phyloP scores from a whole-genome alignment of 2,797 vertebrate genomes.

The Zalophus californianus region DNA sequence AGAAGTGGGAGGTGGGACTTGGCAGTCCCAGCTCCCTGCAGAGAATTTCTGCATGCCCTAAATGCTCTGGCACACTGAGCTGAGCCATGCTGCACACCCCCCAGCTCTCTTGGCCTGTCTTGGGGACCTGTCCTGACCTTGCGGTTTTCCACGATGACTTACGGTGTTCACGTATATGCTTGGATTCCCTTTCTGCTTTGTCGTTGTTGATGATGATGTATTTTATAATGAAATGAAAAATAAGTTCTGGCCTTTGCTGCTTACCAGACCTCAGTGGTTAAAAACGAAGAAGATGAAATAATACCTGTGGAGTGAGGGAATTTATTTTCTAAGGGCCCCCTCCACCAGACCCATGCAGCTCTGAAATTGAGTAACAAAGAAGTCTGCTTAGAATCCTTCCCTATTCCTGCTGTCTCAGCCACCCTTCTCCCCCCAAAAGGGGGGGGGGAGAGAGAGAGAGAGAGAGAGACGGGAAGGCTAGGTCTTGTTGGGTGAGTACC shows the following conservation, averaged over 20 bases:
- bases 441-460: background rate
- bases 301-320: slow-evolving; percentile 40
- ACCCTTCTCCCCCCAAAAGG: rapidly evolving
- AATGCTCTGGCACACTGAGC: slow-evolving; percentile 63
- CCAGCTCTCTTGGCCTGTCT: background rate
- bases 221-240: slow-evolving; percentile 16
- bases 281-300: background rate
- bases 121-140: background rate
- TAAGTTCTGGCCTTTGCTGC: background rate
- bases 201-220: background rate
- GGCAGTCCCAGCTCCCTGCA: background rate
- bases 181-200: background rate
- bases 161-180: rapidly evolving
- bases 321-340: background rate
- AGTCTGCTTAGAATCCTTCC: slow-evolving; percentile 61
- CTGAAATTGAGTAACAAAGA: slow-evolving; percentile 74
- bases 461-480: slow-evolving; percentile 56
- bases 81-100: background rate
- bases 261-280: background rate
- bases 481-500: slow-evolving; percentile 63
- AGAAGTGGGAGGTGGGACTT: background rate
- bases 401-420: background rate
- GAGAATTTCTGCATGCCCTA: slow-evolving; percentile 70
- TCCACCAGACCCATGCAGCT: slow-evolving; percentile 50
- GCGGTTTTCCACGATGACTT: background rate